A percentile compares a stretch with the other conserved stretches of the same genome.
phyloP scores from a whole-genome alignment of 2,888 invertebrate species.

The Rhagophthalmus giganteus region DNA sequence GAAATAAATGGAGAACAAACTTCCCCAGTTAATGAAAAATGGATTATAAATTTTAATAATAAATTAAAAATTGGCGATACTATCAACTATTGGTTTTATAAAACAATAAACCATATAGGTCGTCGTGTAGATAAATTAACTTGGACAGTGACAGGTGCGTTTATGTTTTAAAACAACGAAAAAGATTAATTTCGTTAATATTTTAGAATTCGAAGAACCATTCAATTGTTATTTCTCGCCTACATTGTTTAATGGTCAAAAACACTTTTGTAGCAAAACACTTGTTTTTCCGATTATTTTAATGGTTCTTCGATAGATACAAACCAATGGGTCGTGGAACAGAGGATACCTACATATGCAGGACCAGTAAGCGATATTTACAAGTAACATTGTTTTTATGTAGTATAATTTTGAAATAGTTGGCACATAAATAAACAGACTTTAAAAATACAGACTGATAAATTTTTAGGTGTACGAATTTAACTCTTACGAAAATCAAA shows the following conservation, averaged over 20 bases:
- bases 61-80: background rate
- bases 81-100: background rate
- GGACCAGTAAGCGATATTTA: background rate
- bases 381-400: too few species aligned
- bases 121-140: too few species aligned
- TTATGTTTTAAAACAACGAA: too few species aligned
- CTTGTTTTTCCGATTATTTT: background rate
- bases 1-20: background rate
- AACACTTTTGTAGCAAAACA: background rate
- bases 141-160: background rate
- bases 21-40: background rate
- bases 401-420: too few species aligned
- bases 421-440: too few species aligned
- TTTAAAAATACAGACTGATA: too few species aligned
- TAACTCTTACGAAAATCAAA: constrained; percentile 52
- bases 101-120: background rate
- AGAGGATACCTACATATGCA: background rate
- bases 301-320: background rate
- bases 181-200: too few species aligned
- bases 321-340: background rate
- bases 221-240: too few species aligned
- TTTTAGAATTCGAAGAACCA: background rate
- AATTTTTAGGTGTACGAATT: constrained; percentile 62
- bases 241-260: too few species aligned
- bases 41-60: background rate